Conservation (phyloP, 2,113 vertebrate species). For the Odobenus rosmarus region DNA sequence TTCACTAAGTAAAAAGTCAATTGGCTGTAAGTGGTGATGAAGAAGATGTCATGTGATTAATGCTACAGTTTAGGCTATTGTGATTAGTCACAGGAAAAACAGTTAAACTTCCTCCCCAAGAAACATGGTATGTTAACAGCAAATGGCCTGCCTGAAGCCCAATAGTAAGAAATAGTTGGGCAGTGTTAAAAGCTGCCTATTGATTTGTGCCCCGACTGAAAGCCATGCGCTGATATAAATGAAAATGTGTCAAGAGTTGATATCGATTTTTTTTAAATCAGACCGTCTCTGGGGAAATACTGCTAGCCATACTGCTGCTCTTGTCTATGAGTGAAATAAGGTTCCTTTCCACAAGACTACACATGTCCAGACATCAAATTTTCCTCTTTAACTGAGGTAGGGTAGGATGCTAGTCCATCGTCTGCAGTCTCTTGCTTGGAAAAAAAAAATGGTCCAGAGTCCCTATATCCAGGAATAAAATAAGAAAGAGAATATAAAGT, state of each 20-base stretch:
- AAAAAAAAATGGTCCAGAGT: slow-evolving; percentile 67
- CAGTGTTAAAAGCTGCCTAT: slow-evolving; percentile 90
- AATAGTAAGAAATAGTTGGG: slow-evolving; percentile 81
- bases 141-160: slow-evolving; percentile 74
- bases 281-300: slow-evolving; percentile 85
- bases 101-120: slow-evolving; percentile 80
- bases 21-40: slow-evolving; percentile 83
- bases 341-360: slow-evolving; percentile 85
- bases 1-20: slow-evolving; percentile 86
- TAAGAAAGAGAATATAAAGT: slow-evolving; percentile 64
- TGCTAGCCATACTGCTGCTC: slow-evolving; percentile 81
- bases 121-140: slow-evolving; percentile 77
- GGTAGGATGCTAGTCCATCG: slow-evolving; percentile 60
- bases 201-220: slow-evolving; percentile 88
- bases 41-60: slow-evolving; percentile 84
- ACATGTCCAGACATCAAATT: slow-evolving; percentile 85
- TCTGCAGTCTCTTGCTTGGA: slow-evolving; percentile 62
- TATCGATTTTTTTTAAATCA: slow-evolving; percentile 88
- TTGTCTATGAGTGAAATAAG: slow-evolving; percentile 85
- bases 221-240: slow-evolving; percentile 89
- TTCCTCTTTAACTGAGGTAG: slow-evolving; percentile 77
- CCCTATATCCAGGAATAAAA: slow-evolving; percentile 68
- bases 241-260: slow-evolving; percentile 91
- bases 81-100: slow-evolving; percentile 84
- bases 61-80: slow-evolving; percentile 81